Evolutionary conservation across 2,113 vertebrate species (phyloP), one percentile per base, ranked within the genome.

Genomic region (Corythornis vintsioides): DNA sequence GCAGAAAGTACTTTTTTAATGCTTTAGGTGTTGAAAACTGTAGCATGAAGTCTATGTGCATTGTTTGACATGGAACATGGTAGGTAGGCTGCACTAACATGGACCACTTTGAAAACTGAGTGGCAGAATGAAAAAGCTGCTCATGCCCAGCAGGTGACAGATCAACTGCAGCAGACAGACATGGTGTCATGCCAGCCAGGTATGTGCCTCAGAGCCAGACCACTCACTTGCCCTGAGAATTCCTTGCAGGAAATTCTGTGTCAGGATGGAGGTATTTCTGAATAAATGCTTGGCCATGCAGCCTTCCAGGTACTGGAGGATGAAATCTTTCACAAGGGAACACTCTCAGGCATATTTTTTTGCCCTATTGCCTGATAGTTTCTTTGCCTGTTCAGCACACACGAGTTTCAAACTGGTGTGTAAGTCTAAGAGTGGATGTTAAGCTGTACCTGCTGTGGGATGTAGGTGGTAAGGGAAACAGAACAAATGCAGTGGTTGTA

Each of bases 401-500:
- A 3, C 15, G 63, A n/a, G 5, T 59, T 59, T 81, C 83, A 45
- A 82, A 85, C 57, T 78, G 20, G 11, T 38, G 10, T 13, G 9
- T 57, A 61, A 78, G 1, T 45, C 43, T 81, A 53, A 78, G 8
- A 52, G 14, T 38, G 13, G 79, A 42, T 33, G 10, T 73, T 66
- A 79, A 83, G 73, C 71, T 76, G 5, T 86, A 29, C 79, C 42
- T 85, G 33, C 64, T 73, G 64, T 18, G 13, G 28, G 72, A 64
- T 45, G 45, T 70, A 42, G 26, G n/a, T 52, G 38, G 38, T 63
- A 69, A 89, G 72, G 53, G 35, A 89, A 95, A 80, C 25, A 91
- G 63, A 91, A 64, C 29, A 83, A 88, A 90, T 71, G 17, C 81
- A 89, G 5, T 85, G 78, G 67, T 64, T 96, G 90, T 88, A 86